phyloP scores from a whole-genome alignment of 2,888 invertebrate species.

The Leptopilina syphax region DNA sequence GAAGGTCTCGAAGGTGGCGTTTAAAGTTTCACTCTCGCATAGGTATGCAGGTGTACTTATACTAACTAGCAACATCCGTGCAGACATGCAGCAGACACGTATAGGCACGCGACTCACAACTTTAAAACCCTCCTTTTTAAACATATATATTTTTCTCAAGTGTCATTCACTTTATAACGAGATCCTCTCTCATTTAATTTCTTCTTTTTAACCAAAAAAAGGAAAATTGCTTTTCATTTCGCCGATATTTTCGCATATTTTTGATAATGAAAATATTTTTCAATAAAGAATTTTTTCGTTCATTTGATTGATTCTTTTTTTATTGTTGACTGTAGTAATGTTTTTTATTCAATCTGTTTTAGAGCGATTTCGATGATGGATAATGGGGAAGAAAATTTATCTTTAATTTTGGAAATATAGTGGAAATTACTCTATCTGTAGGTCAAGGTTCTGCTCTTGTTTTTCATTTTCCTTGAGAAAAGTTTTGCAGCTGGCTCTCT shows the following conservation, averaged over 20 bases:
- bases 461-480: slow-evolving; percentile 16
- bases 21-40: slow-evolving; percentile 25
- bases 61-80: slow-evolving; percentile 38
- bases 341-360: no score
- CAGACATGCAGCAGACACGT: slow-evolving; percentile 22
- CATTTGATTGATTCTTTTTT: neutral
- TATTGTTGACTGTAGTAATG: no score
- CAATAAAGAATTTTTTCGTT: no score
- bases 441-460: slow-evolving; percentile 56
- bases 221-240: neutral
- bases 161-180: slow-evolving; percentile 10
- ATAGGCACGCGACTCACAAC: slow-evolving; percentile 29
- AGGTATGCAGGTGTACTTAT: slow-evolving; percentile 34
- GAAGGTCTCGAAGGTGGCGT: slow-evolving; percentile 18
- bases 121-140: slow-evolving; percentile 17
- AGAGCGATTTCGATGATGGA: no score
- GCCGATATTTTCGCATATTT: neutral
- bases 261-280: no score
- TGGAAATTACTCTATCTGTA: slow-evolving; percentile 43
- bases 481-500: slow-evolving; percentile 52
- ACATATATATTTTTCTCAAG: slow-evolving; percentile 12
- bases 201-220: neutral
- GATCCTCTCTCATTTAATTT: neutral
- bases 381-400: neutral
- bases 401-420: no score